Base-by-base conservation (phyloP, 2,888 invertebrate species). In the Diplazon laetatorius region DNA sequence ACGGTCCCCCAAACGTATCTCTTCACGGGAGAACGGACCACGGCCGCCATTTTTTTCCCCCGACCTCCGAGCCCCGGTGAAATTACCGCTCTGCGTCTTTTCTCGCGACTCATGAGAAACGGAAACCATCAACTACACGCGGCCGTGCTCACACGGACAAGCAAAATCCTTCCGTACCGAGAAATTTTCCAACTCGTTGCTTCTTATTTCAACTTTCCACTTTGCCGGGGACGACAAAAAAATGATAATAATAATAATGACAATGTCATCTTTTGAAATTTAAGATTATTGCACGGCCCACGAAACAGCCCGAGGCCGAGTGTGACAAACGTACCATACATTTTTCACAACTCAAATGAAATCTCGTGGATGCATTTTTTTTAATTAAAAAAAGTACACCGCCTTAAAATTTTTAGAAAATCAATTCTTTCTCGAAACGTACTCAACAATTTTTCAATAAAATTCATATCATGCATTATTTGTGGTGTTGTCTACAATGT, bases 151-250 rank as follows among this genome's bases (percentile, higher is more conserved):
- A 4, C 42, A n/a, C 22, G 44, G n/a, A 46, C 16, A 35, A 52
- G 30, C 2, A 30, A 30, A 69, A 81, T n/a, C n/a, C n/a, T n/a
- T n/a, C n/a, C 66, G 68, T 60, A 66, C 63, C 57, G 65, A 44
- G 48, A 72, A 80, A 85, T 82, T 83, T 83, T 85, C 82, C 80
- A 79, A 68, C 50, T 76, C 80, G 81, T 84, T 85, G 74, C 63
- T 80, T 57, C 50, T 79, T 52, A 80, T 82, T 80, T 78, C 68
- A 74, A 63, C 75, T 71, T 71, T 65, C 30, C 30, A 62, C 65
- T 60, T 65, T 65, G 69, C 48, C n/a, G n/a, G n/a, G n/a, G n/a
- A n/a, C n/a, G n/a, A 14, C 30, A 6, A 14, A 48, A 63, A 63
- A 63, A 63, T 63, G n/a, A n/a, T n/a, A n/a, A n/a, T n/a, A n/a